phyloP scores from a whole-genome alignment of 2,113 vertebrate genomes.

The Ictidomys tridecemlineatus region DNA sequence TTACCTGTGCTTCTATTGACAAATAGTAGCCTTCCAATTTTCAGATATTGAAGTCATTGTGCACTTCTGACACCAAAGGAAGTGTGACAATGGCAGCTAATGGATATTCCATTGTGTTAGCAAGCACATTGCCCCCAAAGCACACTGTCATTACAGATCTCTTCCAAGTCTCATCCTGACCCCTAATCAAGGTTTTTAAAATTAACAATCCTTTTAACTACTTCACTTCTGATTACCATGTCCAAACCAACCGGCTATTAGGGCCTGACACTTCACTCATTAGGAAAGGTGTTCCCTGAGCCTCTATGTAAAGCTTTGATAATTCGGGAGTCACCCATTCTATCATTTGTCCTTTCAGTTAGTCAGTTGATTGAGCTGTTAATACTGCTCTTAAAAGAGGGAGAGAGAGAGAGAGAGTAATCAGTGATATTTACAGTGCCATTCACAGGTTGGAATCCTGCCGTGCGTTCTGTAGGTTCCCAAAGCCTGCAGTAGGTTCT shows the following conservation, averaged over 20 bases:
- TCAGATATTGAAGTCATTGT: conserved; percentile 61
- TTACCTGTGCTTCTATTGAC: conserved; percentile 29
- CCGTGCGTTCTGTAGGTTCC: conserved; percentile 14
- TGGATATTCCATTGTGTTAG: conserved; percentile 63
- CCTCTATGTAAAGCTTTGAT: conserved; percentile 35
- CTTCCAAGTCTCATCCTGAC: conserved; percentile 67
- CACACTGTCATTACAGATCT: conserved; percentile 58
- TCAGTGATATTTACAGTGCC: conserved; percentile 63
- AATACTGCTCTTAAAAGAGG: conserved; percentile 54
- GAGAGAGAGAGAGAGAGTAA: conserved; percentile 8
- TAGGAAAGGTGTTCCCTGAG: conserved; percentile 60
- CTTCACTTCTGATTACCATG: conserved; percentile 70
- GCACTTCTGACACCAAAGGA: conserved; percentile 36
- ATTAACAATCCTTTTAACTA: conserved; percentile 77
- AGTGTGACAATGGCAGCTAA: conserved; percentile 63
- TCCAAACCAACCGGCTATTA: conserved; percentile 66
- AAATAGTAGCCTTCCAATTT: conserved; percentile 53
- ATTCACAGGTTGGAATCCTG: conserved; percentile 60
- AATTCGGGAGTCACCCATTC: conserved; percentile 48
- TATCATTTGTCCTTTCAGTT: conserved; percentile 68
- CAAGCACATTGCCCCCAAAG: conserved; percentile 53
- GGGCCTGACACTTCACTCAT: conserved; percentile 49
- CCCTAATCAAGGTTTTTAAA: conserved; percentile 67
- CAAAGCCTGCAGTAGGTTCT: conserved; percentile 34
- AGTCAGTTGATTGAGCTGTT: conserved; percentile 59